A percentile compares a stretch with the other conserved stretches of the same genome.
phyloP scores from a whole-genome alignment of 2,797 vertebrate genomes.

The Gephyroberyx darwinii region DNA sequence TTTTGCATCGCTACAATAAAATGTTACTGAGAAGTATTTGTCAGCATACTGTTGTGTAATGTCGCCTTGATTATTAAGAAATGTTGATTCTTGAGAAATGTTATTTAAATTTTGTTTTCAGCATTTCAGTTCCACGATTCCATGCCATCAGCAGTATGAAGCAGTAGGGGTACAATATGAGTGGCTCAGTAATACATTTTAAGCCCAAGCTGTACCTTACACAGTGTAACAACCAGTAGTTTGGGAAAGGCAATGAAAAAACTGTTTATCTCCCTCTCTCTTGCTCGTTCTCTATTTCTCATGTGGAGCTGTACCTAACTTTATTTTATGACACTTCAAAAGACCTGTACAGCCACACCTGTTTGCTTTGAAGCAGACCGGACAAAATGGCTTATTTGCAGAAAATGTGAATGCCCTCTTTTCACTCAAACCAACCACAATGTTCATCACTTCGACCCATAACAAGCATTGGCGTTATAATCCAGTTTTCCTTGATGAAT shows the following conservation, averaged over 20 bases:
- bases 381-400: too few relatives aligned
- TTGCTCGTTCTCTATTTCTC: too few relatives aligned
- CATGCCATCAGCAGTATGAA: constrained; percentile 29
- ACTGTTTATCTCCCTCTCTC: not conserved
- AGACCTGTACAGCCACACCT: too few relatives aligned
- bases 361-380: too few relatives aligned
- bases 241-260: constrained; percentile 47
- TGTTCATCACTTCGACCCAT: not conserved
- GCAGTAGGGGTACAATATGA: constrained; percentile 29
- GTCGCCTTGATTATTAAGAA: constrained; percentile 40
- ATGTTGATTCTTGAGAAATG: constrained; percentile 20
- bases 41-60: not conserved
- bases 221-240: constrained; percentile 19
- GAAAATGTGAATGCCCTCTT: too few relatives aligned
- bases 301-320: too few relatives aligned
- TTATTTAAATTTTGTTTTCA: constrained; percentile 38
- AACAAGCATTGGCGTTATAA: not conserved
- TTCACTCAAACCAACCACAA: too few relatives aligned
- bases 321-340: too few relatives aligned
- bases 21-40: too few relatives aligned
- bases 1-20: not conserved
- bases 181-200: constrained; percentile 43
- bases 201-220: constrained; percentile 21
- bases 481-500: constrained; percentile 13
- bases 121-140: constrained; percentile 32